Conservation (phyloP, 2,797 vertebrate species). For the Linurgus olivaceus region DNA sequence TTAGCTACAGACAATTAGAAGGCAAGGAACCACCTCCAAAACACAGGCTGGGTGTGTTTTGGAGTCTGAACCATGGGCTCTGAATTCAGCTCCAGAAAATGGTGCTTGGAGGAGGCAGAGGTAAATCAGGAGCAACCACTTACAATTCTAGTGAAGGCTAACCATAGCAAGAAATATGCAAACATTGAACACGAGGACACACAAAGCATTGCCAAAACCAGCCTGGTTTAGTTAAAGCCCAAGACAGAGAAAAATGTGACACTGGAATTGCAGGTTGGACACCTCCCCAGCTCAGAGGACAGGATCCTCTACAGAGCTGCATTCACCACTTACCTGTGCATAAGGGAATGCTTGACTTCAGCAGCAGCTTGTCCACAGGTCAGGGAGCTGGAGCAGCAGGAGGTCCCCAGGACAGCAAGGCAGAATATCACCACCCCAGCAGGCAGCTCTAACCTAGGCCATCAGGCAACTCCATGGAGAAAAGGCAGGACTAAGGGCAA, state of each 20-base stretch:
- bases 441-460: neutral
- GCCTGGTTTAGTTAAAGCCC: neutral
- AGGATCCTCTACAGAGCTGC: neutral
- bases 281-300: neutral
- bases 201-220: neutral
- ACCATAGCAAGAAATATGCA: neutral
- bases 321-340: neutral
- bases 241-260: neutral
- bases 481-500: neutral
- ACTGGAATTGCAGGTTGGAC: neutral
- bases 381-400: neutral
- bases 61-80: neutral
- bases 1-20: neutral
- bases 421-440: neutral
- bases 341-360: neutral
- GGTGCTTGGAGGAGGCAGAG: neutral
- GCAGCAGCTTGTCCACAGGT: neutral
- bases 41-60: neutral
- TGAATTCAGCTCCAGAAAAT: neutral
- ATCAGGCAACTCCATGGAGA: accelerated
- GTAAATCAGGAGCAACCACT: neutral
- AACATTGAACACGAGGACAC: neutral
- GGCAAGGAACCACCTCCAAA: neutral
- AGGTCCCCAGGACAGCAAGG: neutral
- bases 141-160: neutral